Evolutionary conservation across 2,113 vertebrate species (phyloP).

Genomic region (Oenanthe melanoleuca): DNA sequence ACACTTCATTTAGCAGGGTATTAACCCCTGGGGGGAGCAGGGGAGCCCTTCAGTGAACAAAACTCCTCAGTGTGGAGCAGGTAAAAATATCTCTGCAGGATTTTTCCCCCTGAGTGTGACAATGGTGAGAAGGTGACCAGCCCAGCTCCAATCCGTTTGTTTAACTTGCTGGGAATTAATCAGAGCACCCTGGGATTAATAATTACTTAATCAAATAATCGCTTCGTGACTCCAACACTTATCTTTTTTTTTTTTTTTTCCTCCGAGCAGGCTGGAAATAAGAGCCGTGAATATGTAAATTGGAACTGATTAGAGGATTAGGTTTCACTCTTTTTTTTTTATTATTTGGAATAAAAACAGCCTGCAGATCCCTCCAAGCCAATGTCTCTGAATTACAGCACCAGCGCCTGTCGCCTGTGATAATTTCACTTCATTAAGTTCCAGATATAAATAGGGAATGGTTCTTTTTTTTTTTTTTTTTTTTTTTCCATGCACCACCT

Average conservation of each 20-base stretch:
- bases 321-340: slow-evolving; percentile 80
- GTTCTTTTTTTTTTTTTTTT: slow-evolving; percentile 51
- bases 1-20: slow-evolving; percentile 78
- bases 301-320: slow-evolving; percentile 89
- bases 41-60: slow-evolving; percentile 69
- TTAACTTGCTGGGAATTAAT: slow-evolving; percentile 80
- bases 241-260: slow-evolving; percentile 58
- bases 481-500: slow-evolving; percentile 81
- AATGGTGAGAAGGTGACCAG: slow-evolving; percentile 59
- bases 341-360: slow-evolving; percentile 89
- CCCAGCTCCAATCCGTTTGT: slow-evolving; percentile 62
- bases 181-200: slow-evolving; percentile 79
- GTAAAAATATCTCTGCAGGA: slow-evolving; percentile 49
- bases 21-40: slow-evolving; percentile 68
- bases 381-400: slow-evolving; percentile 81
- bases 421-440: slow-evolving; percentile 97
- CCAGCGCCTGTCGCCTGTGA: slow-evolving; percentile 88
- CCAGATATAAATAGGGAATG: slow-evolving; percentile 88
- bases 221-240: slow-evolving; percentile 75
- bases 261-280: slow-evolving; percentile 75
- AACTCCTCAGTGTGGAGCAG: slow-evolving; percentile 60
- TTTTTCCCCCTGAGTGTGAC: not conserved
- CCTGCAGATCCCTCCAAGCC: slow-evolving; percentile 78
- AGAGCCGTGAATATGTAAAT: slow-evolving; percentile 87
- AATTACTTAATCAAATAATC: slow-evolving; percentile 88